These are phyloP conservation scores for Grantiella picta DNA, from an alignment of 2,113 vertebrate genomes.

Conservation along the genomic window DNA sequence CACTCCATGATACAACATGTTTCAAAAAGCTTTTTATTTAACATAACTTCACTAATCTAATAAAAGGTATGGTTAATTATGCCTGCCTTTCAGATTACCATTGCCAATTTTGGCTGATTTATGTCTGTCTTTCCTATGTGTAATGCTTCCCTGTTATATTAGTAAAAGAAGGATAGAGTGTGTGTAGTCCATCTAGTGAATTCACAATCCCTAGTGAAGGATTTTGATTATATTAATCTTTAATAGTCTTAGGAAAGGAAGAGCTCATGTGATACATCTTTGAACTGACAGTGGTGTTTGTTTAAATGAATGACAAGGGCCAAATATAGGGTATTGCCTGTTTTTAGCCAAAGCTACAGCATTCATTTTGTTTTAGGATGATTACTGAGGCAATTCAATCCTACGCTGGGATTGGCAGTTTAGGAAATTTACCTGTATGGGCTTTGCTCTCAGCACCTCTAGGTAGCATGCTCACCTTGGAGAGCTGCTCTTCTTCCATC, in stretches of 20 bases:
- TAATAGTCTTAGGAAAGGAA: not conserved
- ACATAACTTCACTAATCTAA: not conserved
- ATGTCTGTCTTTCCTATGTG: not conserved
- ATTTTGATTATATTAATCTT: not conserved
- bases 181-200: not conserved
- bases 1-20: not conserved
- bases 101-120: not conserved
- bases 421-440: not conserved
- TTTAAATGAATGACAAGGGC: not conserved
- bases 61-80: not conserved
- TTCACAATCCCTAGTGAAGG: not conserved
- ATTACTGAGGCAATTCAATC: not conserved
- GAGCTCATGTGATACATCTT: not conserved
- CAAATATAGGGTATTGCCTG: not conserved
- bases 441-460: not conserved
- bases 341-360: not conserved
- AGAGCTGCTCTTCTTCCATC: not conserved
- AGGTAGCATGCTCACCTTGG: not conserved
- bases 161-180: not conserved
- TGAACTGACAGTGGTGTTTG: not conserved
- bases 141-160: not conserved
- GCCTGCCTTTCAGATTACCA: not conserved
- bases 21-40: conserved; percentile 8
- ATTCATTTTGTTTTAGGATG: not conserved
- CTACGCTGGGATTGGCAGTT: not conserved